Conservation (phyloP, 1,140 invertebrate genomes). For the Cydia pomonella region DNA sequence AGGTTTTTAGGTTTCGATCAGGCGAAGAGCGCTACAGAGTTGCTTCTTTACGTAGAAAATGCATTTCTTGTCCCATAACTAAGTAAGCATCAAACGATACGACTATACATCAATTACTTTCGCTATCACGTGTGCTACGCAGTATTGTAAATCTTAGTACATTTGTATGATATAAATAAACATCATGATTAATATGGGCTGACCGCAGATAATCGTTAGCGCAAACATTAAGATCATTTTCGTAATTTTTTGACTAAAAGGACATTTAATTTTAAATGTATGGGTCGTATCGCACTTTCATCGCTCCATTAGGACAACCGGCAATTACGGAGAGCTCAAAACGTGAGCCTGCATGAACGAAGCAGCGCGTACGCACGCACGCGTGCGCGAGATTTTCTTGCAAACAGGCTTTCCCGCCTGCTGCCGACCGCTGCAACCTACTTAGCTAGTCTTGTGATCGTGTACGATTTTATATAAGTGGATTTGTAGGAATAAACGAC, state of each 20-base stretch:
- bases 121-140: too few species aligned
- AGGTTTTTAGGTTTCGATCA: too few species aligned
- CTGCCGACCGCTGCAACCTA: background rate
- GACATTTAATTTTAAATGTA: background rate
- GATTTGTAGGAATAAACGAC: background rate
- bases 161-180: too few species aligned
- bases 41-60: too few species aligned
- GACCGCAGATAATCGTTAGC: too few species aligned
- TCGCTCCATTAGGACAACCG: background rate
- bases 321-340: conserved; percentile 10
- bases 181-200: too few species aligned
- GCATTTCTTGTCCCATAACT: too few species aligned
- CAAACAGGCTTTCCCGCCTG: conserved; percentile 18
- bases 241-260: background rate
- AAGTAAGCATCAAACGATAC: too few species aligned
- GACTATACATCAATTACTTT: too few species aligned
- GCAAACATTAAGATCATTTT: too few species aligned
- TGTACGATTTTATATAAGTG: background rate
- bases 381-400: conserved; percentile 14
- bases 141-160: too few species aligned
- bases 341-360: conserved; percentile 4
- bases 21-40: too few species aligned
- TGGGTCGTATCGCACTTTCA: background rate
- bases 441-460: conserved; percentile 6
- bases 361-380: background rate